phyloP scores from a whole-genome alignment of 1,140 invertebrate species.

The Protaetia brevitarsis region DNA sequence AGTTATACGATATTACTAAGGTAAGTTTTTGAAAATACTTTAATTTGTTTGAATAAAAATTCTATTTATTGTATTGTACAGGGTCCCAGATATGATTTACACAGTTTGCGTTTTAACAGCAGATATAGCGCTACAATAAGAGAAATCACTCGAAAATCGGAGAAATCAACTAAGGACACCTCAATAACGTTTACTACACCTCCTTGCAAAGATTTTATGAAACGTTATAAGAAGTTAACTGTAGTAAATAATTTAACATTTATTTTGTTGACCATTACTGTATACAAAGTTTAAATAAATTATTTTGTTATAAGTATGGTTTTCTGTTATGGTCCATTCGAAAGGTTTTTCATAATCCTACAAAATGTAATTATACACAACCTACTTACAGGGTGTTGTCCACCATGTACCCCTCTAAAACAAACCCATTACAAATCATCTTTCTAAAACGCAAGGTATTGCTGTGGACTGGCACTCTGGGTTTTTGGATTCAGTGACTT shows the following conservation, averaged over 20 bases:
- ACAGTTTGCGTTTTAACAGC: slow-evolving; percentile 40
- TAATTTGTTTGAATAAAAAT: not conserved
- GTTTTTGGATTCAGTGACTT: too few species aligned
- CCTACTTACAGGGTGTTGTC: too few species aligned
- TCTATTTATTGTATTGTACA: slow-evolving; percentile 29
- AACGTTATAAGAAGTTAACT: slow-evolving; percentile 33
- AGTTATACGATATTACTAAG: slow-evolving; percentile 37
- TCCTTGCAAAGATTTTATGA: slow-evolving; percentile 34
- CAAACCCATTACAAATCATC: too few species aligned
- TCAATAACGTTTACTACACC: slow-evolving; percentile 40
- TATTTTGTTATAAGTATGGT: slow-evolving; percentile 9
- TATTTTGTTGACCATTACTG: not conserved
- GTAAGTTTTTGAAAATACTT: slow-evolving; percentile 30
- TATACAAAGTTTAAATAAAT: slow-evolving; percentile 14
- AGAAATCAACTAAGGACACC: slow-evolving; percentile 34
- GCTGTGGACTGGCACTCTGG: too few species aligned
- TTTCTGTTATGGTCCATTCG: not conserved
- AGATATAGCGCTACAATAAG: slow-evolving; percentile 38
- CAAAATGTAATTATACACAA: too few species aligned
- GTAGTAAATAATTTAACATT: slow-evolving; percentile 24
- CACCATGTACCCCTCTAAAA: too few species aligned
- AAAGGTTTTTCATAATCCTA: too few species aligned
- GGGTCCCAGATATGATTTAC: slow-evolving; percentile 39
- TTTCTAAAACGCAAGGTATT: too few species aligned
- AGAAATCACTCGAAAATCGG: slow-evolving; percentile 31